A percentile compares a stretch with the other conserved stretches of the same genome.
phyloP scores from a whole-genome alignment of 2,797 vertebrate genomes.

The Arremon aurantiirostris region DNA sequence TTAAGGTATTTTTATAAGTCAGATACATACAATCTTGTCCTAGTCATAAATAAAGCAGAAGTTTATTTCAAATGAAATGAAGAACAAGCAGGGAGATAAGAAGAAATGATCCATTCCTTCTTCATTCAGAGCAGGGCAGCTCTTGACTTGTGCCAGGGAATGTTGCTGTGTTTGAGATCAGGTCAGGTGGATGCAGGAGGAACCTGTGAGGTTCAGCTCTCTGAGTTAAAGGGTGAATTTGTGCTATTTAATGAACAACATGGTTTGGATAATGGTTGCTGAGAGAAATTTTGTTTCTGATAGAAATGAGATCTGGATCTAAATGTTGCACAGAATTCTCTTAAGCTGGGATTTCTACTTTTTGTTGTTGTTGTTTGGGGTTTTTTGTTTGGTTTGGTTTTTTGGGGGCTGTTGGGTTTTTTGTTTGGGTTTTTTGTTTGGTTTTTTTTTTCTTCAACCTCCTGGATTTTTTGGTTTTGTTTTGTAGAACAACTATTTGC shows the following conservation, averaged over 20 bases:
- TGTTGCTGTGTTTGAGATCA: background rate
- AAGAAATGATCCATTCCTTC: background rate
- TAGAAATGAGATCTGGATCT: background rate
- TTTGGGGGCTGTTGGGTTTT: background rate
- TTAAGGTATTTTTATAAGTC: background rate
- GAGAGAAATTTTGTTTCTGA: background rate
- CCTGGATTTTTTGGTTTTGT: background rate
- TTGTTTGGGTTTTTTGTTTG: background rate
- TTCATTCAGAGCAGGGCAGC: background rate
- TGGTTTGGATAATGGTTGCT: background rate
- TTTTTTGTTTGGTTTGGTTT: background rate
- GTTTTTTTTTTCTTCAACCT: background rate
- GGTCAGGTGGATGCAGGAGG: background rate
- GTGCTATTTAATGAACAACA: accelerated
- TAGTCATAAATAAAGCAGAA: background rate
- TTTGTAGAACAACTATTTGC: constrained; percentile 90
- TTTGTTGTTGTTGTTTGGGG: background rate
- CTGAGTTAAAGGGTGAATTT: accelerated
- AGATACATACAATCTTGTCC: background rate
- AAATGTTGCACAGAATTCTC: background rate
- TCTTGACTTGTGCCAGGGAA: background rate
- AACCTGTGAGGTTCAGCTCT: background rate
- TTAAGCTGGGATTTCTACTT: background rate
- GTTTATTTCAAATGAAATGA: background rate
- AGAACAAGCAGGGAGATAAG: background rate